Evolutionary conservation across 2,797 vertebrate genomes (phyloP), one percentile per base, ranked within the genome.

Genomic region (Pelobates cultripes): DNA sequence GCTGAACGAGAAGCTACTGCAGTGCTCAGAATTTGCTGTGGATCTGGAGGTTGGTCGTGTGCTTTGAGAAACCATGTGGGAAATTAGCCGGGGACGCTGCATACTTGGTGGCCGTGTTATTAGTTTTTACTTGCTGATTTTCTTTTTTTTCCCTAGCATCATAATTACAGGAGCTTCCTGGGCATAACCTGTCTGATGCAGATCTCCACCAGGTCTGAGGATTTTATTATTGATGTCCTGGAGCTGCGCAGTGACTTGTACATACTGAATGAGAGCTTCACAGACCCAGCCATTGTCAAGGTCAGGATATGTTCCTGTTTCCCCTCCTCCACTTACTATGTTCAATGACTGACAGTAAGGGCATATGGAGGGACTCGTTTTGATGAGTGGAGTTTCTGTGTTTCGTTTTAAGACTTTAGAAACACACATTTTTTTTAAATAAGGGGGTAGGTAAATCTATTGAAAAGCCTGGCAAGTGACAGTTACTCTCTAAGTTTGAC

Each of bases 111-210:
- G 28, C 28, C 2, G 28, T 28, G 28, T 28, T 28, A 28, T 28
- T 68, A 43, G 3, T 42, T 42, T 4, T 10, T 7, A 43, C 2
- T 6, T 45, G n/a, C 4, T 51, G 47, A 10, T 70, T 70, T 70
- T 70, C 3, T 4, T 55, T 64, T 57, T 57, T 4, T 14, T 14
- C 47, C 2, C 0, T 87, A 99, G 98, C 98, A 99, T 85, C 98
- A 99, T 88, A 99, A 97, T 42, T 99, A 99, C 88, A 91, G 98
- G 86, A 99, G 94, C 85, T 99, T 98, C 87, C 91, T 98, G 0
- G 98, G 98, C 77, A 87, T 99, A 81, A 99, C 98, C 0, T 97
- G 94, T 83, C 94, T 99, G 86, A 96, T 99, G 95, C 98, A 99
- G 86, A 95, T 99, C 85, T 99, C 98, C 68, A 99, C 97, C 14